Percentiles rank a stretch among this genome's conserved stretches.
Evolutionary conservation across 2,797 vertebrate genomes (phyloP).

Genomic region (Poliocrania exsul): DNA sequence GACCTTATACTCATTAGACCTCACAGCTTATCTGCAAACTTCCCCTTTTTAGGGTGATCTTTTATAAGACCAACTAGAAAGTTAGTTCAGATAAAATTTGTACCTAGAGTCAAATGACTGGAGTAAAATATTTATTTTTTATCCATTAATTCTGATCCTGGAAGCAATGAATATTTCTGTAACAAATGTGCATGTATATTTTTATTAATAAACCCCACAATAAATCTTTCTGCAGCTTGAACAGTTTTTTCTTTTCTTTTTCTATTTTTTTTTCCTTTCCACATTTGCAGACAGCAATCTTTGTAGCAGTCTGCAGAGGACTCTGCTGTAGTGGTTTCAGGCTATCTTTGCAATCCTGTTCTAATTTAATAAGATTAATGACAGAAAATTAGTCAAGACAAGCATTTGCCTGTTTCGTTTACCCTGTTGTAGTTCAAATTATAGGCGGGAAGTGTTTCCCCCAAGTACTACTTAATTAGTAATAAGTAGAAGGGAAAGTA

Average conservation of each 20-base stretch:
- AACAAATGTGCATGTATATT: constrained; percentile 29
- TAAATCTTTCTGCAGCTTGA: constrained; percentile 44
- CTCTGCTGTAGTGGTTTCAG: constrained; percentile 42
- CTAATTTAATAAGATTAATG: constrained; percentile 76
- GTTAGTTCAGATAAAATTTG: not conserved
- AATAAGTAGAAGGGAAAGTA: constrained; percentile 56
- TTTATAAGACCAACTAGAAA: not conserved
- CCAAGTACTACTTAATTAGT: constrained; percentile 67
- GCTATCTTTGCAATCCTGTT: constrained; percentile 67
- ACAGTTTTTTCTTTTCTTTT: not conserved
- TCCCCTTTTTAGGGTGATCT: not conserved
- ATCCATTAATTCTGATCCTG: not conserved
- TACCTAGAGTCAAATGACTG: not conserved
- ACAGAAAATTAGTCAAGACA: constrained; percentile 78
- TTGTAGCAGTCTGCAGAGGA: constrained; percentile 25
- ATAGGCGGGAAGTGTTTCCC: constrained; percentile 64
- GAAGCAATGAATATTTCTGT: constrained; percentile 46
- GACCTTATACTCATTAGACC: not conserved
- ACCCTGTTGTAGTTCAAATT: constrained; percentile 58
- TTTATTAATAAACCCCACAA: constrained; percentile 14
- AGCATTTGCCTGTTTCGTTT: constrained; percentile 67
- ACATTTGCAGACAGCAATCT: constrained; percentile 17
- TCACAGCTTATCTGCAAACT: not conserved
- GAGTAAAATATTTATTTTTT: constrained; percentile 8
- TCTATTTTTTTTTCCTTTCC: not conserved